Evolutionary conservation across 2,113 vertebrate species (phyloP).

Genomic region (Bambusicola thoracicus): DNA sequence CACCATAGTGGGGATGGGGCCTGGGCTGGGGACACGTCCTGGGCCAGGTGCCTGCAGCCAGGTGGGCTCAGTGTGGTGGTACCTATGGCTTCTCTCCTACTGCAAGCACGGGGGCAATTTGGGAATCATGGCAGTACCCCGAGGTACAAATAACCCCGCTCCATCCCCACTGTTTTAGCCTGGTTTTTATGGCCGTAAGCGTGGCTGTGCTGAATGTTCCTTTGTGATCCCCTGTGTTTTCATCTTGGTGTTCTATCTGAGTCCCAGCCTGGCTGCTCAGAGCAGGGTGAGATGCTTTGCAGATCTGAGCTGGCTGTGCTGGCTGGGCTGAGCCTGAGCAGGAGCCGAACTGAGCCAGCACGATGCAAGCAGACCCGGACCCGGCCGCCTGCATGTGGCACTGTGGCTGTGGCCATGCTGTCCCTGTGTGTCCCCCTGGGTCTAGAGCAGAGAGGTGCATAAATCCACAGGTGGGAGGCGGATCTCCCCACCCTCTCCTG

Average conservation of each 20-base stretch:
- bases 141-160: accelerated
- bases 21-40: neutral
- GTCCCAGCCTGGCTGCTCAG: neutral
- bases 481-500: neutral
- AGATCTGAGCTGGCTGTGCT: neutral
- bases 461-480: neutral
- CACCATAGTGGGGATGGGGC: neutral
- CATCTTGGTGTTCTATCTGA: neutral
- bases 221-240: neutral
- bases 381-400: accelerated
- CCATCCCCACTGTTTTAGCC: accelerated
- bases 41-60: accelerated
- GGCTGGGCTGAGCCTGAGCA: neutral
- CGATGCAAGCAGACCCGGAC: neutral
- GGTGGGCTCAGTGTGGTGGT: neutral
- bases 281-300: neutral
- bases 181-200: neutral
- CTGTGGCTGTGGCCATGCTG: accelerated
- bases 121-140: accelerated
- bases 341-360: neutral
- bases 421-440: neutral
- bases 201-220: accelerated
- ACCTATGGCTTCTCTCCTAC: neutral
- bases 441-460: neutral
- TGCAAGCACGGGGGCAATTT: neutral